These are phyloP conservation scores for Caenorhabditis tropicalis DNA, from an alignment of 1,140 invertebrate species.

Conservation along the genomic window DNA sequence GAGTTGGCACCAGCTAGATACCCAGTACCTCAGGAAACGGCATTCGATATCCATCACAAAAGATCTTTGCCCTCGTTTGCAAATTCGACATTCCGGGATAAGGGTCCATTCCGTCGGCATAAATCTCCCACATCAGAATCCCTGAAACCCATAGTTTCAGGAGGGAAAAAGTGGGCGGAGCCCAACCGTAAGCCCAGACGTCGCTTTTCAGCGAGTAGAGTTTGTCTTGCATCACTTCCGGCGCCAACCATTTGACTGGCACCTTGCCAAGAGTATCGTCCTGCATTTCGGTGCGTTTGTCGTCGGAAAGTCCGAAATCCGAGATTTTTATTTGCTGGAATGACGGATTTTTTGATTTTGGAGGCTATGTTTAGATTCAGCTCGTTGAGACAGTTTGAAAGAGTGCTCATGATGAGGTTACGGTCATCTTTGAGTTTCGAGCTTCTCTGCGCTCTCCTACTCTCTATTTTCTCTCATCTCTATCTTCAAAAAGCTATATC, in stretches of 20 bases:
- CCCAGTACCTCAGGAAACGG: constrained; percentile 58
- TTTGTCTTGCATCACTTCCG: constrained; percentile 68
- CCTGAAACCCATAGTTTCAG: too few species aligned
- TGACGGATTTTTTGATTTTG: background rate
- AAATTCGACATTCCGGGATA: constrained; percentile 63
- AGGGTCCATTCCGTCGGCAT: constrained; percentile 59
- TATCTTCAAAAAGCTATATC: too few species aligned
- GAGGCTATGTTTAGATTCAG: too few species aligned
- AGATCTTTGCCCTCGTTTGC: constrained; percentile 61
- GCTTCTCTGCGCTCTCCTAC: too few species aligned
- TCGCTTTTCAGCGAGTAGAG: constrained; percentile 62
- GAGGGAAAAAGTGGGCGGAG: too few species aligned
- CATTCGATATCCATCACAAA: constrained; percentile 62
- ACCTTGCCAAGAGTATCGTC: constrained; percentile 86
- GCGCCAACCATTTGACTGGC: constrained; percentile 79
- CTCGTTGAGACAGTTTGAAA: too few species aligned
- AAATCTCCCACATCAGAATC: constrained; percentile 58
- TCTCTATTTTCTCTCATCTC: too few species aligned
- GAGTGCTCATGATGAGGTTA: too few species aligned
- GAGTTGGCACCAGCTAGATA: too few species aligned
- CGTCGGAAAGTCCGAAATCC: constrained; percentile 62
- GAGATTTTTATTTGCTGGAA: constrained; percentile 56
- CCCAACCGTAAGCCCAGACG: constrained; percentile 61
- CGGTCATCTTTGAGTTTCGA: too few species aligned
- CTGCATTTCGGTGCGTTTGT: constrained; percentile 46